Base-by-base conservation (phyloP, 2,113 vertebrate species). In the Mesocricetus auratus region DNA sequence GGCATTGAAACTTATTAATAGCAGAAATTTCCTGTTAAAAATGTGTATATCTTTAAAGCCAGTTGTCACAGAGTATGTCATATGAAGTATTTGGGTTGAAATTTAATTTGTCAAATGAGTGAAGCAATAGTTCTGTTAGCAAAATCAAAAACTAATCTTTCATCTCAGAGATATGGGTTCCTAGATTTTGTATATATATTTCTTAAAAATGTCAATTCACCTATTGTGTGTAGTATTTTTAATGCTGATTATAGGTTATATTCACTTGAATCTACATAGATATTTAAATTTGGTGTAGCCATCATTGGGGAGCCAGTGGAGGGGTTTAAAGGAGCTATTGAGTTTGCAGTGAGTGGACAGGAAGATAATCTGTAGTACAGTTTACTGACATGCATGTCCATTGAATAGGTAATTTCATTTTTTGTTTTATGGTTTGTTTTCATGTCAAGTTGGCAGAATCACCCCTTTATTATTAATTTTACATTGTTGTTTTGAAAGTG, bases 391-490 rank as follows among this genome's bases (percentile, higher is more conserved):
- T 74, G 93, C 75, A 62, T 96, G 78, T 95, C 73, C 64, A 89
- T 94, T 95, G 86, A 93, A 39, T 95, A 91, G 96, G 71, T 94
- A 26, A 91, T 94, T 89, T 97, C 42, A 74, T 90, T 60, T 93
- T 73, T 89, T 69, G 56, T 94, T 58, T 88, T 53, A 89, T 22
- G 93, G 66, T 33, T 92, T 97, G 94, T 96, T 53, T 96, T 87
- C 82, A 36, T 94, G 36, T 92, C 95, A 42, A 3, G n/a, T 56
- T 97, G 81, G 78, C 31, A 53, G 11, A 92, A 21, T 89, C n/a
- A 75, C 62, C 95, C 94, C 91, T 90, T 85, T 90, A 88, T 86
- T 22, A 96, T 91, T 97, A 97, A 90, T 64, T 90, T 97, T 56
- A 82, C 3, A 50, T 11, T 69, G 45, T 60, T 98, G 45, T 97